These are phyloP conservation scores for Pelusios castaneus DNA, from an alignment of 2,113 vertebrate species.

Conservation along the genomic window DNA sequence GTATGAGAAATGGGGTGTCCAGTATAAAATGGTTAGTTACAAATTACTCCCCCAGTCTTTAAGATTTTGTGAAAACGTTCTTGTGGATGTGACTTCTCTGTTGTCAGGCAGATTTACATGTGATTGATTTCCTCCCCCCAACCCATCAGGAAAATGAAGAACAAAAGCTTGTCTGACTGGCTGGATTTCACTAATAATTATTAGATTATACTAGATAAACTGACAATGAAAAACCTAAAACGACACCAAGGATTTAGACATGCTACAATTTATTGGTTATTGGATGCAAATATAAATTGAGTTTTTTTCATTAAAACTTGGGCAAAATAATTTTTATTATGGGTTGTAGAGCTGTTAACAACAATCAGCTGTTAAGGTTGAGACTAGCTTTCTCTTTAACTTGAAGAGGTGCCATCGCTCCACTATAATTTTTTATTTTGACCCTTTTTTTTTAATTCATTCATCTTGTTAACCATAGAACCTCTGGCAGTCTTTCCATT, in stretches of 20 bases:
- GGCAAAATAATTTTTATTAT: neutral
- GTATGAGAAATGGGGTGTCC: neutral
- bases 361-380: neutral
- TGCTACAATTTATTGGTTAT: neutral
- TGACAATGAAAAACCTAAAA: neutral
- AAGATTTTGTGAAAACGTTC: neutral
- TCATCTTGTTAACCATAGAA: neutral
- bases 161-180: neutral
- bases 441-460: neutral
- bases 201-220: neutral
- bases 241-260: neutral
- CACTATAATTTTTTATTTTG: neutral
- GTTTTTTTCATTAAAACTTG: neutral
- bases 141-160: neutral
- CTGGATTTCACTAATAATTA: neutral
- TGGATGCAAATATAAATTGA: neutral
- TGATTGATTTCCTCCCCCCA: neutral
- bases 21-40: neutral
- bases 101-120: neutral
- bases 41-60: neutral
- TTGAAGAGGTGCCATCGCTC: neutral
- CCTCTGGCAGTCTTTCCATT: neutral
- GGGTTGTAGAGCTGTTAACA: neutral
- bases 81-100: neutral
- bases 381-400: neutral